Evolutionary conservation across 1,140 invertebrate genomes (phyloP).

Genomic region (Teleogryllus occipitalis): DNA sequence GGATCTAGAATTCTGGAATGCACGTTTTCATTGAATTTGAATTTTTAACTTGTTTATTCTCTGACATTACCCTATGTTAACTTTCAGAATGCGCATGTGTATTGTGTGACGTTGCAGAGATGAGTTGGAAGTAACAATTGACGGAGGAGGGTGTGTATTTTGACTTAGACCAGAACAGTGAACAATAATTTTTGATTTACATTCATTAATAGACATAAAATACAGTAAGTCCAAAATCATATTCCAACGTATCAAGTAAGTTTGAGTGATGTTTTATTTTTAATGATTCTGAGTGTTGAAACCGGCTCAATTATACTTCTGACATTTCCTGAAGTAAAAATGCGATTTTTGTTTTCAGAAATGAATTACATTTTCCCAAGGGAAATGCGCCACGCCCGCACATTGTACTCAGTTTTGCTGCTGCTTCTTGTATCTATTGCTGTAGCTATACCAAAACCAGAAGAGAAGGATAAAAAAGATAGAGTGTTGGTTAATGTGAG

Average conservation of each 20-base stretch:
- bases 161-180: background rate
- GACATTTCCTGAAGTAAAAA: no score
- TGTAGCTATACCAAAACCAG: slow-evolving; percentile 23
- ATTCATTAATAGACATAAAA: background rate
- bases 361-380: background rate
- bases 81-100: no score
- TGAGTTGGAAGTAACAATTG: slow-evolving; percentile 14
- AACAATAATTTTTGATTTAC: background rate
- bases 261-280: no score
- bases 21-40: no score
- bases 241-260: no score
- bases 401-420: slow-evolving; percentile 10
- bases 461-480: slow-evolving; percentile 25
- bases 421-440: slow-evolving; percentile 19
- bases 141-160: background rate
- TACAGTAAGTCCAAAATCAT: no score
- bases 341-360: background rate
- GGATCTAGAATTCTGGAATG: no score
- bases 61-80: no score
- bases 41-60: no score
- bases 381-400: background rate
- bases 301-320: no score
- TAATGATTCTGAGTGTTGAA: no score
- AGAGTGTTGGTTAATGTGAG: slow-evolving; percentile 24
- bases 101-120: background rate